Base-by-base conservation (phyloP, 2,113 vertebrate species). In the Perccottus glenii region DNA sequence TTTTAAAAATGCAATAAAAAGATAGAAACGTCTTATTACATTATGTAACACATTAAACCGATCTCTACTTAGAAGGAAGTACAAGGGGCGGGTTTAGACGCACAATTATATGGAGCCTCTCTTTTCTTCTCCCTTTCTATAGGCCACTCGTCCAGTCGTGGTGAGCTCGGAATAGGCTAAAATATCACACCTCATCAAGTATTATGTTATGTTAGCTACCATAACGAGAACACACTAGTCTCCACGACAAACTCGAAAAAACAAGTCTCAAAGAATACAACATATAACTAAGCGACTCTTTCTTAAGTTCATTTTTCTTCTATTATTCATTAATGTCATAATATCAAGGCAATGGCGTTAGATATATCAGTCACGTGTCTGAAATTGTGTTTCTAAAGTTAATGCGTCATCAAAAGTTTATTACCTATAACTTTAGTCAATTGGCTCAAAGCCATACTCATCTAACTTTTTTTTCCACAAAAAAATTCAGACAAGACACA, bases 1-100 rank as follows among this genome's bases (percentile, higher is more conserved):
- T 52, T 83, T 78, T 73, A 57, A 77, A 73, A 40, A 58, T 42
- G 56, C 15, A 27, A 67, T 65, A 79, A 73, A 70, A 81, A 73
- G 57, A 80, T 67, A 67, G 16, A 40, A 72, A 77, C 75, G 74
- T 62, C 69, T 81, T 56, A 42, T 81, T 56, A 42, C 49, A 85
- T 85, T 88, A 89, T 83, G 88, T 84, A 89, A 86, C 72, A 83
- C 68, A 78, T 87, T 76, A 84, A 88, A 87, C 66, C 68, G 82
- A 85, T 84, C 79, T 80, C 64, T 78, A 52, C 79, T 87, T 65
- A 77, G 72, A 82, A 85, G 85, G 83, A 87, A 80, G 81, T 67
- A 78, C 49, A 85, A 81, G 83, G 87, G 83, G 86, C 70, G 85
- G 87, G 80, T 84, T 88, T 59, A 79, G 56, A 70, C 44, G 62